A percentile compares a stretch with the other conserved stretches of the same genome.
phyloP scores from a whole-genome alignment of 92 coral and sea anemone genomes.

The Umimayanthus chanpuru region DNA sequence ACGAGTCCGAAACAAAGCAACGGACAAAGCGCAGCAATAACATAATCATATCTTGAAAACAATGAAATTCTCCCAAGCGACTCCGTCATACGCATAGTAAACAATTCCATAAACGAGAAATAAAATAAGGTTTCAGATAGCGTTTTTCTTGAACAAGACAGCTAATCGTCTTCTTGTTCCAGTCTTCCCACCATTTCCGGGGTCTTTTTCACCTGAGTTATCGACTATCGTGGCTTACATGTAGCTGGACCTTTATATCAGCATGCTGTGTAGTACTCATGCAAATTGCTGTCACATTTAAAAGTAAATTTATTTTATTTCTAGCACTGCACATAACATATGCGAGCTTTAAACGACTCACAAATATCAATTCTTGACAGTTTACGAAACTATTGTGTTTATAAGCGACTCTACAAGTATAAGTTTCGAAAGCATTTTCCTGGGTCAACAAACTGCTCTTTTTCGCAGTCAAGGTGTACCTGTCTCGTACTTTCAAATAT shows the following conservation, averaged over 20 bases:
- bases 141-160: too few relatives aligned
- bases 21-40: too few relatives aligned
- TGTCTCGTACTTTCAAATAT: conserved; percentile 15
- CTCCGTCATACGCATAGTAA: too few relatives aligned
- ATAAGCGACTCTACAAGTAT: neutral
- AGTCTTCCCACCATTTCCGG: too few relatives aligned
- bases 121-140: too few relatives aligned
- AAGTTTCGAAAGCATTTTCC: neutral
- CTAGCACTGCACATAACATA: neutral
- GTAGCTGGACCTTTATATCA: neutral
- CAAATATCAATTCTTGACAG: neutral
- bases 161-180: too few relatives aligned
- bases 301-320: neutral
- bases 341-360: neutral
- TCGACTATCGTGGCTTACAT: too few relatives aligned
- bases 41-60: too few relatives aligned
- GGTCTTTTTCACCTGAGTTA: too few relatives aligned
- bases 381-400: neutral
- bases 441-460: conserved; percentile 22
- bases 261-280: neutral
- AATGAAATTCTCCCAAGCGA: too few relatives aligned
- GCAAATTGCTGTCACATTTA: neutral
- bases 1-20: too few relatives aligned
- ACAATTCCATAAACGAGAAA: too few relatives aligned
- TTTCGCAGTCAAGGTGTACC: neutral